Conservation (phyloP, 2,888 invertebrate species). For the Tachystola acroxantha region DNA sequence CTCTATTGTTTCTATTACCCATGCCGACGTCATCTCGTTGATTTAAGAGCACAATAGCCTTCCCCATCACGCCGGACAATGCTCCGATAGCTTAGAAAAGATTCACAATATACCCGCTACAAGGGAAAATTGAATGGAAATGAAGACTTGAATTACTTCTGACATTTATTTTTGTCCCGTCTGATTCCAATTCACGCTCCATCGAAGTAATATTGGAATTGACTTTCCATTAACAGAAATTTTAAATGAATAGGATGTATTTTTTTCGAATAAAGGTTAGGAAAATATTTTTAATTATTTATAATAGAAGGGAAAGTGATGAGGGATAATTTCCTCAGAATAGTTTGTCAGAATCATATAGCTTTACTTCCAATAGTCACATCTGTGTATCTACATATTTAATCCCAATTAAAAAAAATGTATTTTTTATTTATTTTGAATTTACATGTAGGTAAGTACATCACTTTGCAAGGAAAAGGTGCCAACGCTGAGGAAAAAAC, state of each 20-base stretch:
- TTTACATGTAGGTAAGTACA: too few species aligned
- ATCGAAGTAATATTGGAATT: conserved; percentile 10
- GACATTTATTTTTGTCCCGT: conserved; percentile 33
- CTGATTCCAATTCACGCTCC: conserved; percentile 28
- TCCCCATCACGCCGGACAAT: conserved; percentile 50
- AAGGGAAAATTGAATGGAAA: conserved; percentile 49
- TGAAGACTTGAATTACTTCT: conserved; percentile 47
- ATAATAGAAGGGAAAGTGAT: too few species aligned
- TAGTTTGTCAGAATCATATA: too few species aligned
- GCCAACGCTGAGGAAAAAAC: too few species aligned
- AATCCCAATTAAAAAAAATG: too few species aligned
- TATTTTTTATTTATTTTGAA: too few species aligned
- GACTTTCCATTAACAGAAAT: conserved; percentile 10
- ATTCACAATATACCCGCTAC: conserved; percentile 61
- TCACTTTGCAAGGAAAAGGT: too few species aligned
- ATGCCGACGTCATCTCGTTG: conserved; percentile 48
- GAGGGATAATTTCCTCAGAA: too few species aligned
- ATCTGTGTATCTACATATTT: too few species aligned
- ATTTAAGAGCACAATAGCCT: conserved; percentile 61
- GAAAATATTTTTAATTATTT: too few species aligned
- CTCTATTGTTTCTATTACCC: conserved; percentile 59
- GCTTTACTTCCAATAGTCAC: too few species aligned
- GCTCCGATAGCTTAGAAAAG: conserved; percentile 63
- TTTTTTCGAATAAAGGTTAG: too few species aligned
- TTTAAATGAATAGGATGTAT: background rate